Conservation (phyloP, 2,888 invertebrate species). For the Amphipyra berbera region DNA sequence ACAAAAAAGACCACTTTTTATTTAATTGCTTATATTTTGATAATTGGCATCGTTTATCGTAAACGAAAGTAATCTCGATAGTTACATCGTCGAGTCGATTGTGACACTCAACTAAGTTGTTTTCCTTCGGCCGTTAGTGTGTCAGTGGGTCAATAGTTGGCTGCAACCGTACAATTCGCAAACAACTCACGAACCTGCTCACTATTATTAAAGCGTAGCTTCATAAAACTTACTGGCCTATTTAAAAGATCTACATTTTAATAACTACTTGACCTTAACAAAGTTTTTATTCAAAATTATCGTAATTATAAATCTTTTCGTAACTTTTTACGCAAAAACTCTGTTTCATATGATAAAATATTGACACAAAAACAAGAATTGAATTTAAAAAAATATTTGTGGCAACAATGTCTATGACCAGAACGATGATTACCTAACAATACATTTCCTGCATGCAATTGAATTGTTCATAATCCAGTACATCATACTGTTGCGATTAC, state of each 20-base stretch:
- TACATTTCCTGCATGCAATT: conserved; percentile 50
- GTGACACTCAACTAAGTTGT: conserved; percentile 81
- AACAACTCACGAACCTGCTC: conserved; percentile 81
- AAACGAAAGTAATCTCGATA: conserved; percentile 69
- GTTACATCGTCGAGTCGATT: conserved; percentile 62
- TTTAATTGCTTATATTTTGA: neutral
- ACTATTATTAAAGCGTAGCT: conserved; percentile 59
- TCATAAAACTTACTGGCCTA: conserved; percentile 43
- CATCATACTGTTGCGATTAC: conserved; percentile 40
- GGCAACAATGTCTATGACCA: conserved; percentile 26
- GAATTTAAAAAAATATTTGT: neutral
- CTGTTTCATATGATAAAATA: too few species aligned
- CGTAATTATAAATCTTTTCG: too few species aligned
- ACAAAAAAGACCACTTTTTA: neutral
- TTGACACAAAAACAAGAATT: too few species aligned
- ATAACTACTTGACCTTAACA: conserved; percentile 12
- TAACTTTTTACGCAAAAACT: too few species aligned
- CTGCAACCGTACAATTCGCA: conserved; percentile 80
- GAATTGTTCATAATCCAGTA: conserved; percentile 44
- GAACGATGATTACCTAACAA: conserved; percentile 52
- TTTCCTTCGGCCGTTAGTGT: conserved; percentile 83
- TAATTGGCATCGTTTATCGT: conserved; percentile 30
- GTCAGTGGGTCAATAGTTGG: conserved; percentile 88
- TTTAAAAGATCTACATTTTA: conserved; percentile 21
- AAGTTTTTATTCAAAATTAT: neutral